Percentiles rank a stretch among this genome's conserved stretches.
Conservation (phyloP, 2,888 invertebrate genomes). For the Eutolmus rufibarbis region DNA sequence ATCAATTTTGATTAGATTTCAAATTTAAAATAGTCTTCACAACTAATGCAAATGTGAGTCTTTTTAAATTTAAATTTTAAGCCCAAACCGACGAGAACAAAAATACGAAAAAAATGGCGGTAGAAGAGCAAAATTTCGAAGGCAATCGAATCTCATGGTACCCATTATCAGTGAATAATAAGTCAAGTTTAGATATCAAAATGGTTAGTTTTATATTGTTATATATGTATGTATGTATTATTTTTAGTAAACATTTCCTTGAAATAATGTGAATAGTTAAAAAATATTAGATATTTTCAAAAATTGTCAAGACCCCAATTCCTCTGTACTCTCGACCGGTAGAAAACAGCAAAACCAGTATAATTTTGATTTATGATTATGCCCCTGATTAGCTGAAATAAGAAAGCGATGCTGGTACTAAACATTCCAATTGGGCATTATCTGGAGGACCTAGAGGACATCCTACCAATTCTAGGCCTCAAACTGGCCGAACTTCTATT, state of each 20-base stretch:
- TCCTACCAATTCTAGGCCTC: background rate
- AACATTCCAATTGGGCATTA: background rate
- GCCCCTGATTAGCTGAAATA: background rate
- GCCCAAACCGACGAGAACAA: too few species aligned
- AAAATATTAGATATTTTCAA: background rate
- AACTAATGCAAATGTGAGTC: too few species aligned
- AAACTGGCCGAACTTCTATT: background rate
- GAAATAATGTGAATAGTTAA: background rate
- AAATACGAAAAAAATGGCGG: too few species aligned
- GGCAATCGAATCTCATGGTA: too few species aligned
- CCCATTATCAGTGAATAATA: too few species aligned
- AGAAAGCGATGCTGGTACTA: background rate
- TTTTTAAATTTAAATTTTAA: too few species aligned
- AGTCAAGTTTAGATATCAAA: too few species aligned
- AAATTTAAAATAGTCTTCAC: too few species aligned
- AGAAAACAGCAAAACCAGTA: background rate
- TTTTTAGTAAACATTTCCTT: too few species aligned
- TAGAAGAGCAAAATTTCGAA: too few species aligned
- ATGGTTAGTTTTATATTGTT: background rate
- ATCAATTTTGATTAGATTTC: too few species aligned
- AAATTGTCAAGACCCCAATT: background rate
- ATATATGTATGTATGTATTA: too few species aligned
- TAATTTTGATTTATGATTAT: background rate
- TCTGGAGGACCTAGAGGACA: background rate
- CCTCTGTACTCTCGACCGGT: background rate